phyloP scores from a whole-genome alignment of 2,888 invertebrate genomes.

The Seladonia tumulorum region DNA sequence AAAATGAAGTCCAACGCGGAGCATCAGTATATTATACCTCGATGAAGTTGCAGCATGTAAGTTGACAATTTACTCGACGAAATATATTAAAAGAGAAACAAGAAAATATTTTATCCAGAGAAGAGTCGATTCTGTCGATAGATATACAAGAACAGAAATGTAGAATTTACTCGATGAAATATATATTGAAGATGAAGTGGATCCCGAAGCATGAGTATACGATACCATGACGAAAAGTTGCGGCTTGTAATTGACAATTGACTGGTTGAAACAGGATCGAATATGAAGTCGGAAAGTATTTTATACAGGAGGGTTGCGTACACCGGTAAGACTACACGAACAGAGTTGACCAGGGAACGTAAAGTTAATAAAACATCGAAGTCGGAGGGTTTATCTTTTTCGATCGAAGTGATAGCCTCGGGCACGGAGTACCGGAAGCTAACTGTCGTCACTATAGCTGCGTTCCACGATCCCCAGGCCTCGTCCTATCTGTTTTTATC shows the following conservation, averaged over 20 bases:
- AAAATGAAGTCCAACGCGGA: not conserved
- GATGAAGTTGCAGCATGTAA: not conserved
- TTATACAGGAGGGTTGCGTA: not conserved
- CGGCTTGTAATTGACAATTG: not conserved
- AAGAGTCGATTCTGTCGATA: not conserved
- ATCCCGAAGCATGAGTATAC: not conserved
- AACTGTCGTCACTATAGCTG: not conserved
- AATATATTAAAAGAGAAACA: not conserved
- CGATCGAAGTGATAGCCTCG: not conserved
- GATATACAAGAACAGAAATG: not conserved
- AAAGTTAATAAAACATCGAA: not conserved
- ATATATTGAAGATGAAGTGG: not conserved
- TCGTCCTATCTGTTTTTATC: constrained; percentile 17
- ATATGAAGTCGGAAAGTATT: not conserved
- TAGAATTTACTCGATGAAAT: not conserved
- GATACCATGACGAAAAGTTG: not conserved
- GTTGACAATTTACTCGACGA: not conserved
- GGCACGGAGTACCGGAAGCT: not conserved
- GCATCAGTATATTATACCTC: not conserved
- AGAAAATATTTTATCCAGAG: not conserved
- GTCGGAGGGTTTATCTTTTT: not conserved
- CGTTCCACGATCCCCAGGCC: not conserved
- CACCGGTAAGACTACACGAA: not conserved
- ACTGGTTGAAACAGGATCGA: no score
- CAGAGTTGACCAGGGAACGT: not conserved